Evolutionary conservation across 2,113 vertebrate genomes (phyloP).

Genomic region (Alces alces): DNA sequence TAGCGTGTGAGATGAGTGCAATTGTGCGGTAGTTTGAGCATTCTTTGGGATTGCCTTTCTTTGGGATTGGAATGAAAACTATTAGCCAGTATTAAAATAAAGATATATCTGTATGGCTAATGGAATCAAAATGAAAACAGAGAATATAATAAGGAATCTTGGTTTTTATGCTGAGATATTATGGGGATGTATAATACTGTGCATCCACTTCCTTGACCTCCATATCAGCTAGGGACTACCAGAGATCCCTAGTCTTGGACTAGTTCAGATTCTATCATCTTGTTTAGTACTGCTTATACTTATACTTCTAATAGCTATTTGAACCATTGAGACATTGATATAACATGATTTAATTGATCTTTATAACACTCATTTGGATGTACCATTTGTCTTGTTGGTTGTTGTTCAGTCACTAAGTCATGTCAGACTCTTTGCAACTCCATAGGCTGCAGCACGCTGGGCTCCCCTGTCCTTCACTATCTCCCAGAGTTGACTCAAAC

Average conservation of each 20-base stretch:
- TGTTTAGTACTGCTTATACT: neutral
- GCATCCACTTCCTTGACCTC: neutral
- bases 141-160: neutral
- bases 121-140: neutral
- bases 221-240: neutral
- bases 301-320: neutral
- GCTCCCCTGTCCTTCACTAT: neutral
- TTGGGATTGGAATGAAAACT: too few relatives aligned
- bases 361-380: neutral
- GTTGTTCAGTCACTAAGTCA: neutral
- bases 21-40: too few relatives aligned
- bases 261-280: neutral
- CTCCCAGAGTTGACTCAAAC: neutral
- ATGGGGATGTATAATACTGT: neutral
- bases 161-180: neutral
- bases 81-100: slow-evolving; percentile 4
- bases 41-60: too few relatives aligned
- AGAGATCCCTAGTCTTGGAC: neutral
- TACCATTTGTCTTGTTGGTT: neutral
- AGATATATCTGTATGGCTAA: neutral
- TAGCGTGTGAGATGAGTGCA: too few relatives aligned
- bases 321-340: neutral
- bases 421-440: neutral
- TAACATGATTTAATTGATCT: neutral
- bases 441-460: neutral